Percentiles rank a stretch among this genome's conserved stretches.
phyloP scores from a whole-genome alignment of 2,797 vertebrate genomes.

The Acanthurus tractus region DNA sequence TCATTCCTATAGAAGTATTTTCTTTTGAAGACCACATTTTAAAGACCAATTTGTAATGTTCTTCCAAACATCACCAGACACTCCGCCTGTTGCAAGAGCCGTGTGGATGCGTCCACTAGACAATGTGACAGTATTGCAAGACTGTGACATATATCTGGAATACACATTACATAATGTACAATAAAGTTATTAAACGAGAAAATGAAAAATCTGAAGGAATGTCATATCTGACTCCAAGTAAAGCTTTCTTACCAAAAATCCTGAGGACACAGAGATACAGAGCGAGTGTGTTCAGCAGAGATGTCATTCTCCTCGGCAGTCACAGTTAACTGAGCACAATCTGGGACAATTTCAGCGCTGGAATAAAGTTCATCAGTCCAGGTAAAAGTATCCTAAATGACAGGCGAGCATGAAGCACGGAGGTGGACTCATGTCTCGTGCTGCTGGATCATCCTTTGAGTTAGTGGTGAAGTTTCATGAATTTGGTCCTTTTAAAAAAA shows the following conservation, averaged over 20 bases:
- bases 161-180: neutral
- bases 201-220: neutral
- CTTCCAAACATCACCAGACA: neutral
- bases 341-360: constrained; percentile 30
- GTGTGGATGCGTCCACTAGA: neutral
- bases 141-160: neutral
- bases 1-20: neutral
- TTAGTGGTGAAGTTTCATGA: neutral
- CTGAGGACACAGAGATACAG: constrained; percentile 60
- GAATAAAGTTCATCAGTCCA: constrained; percentile 55
- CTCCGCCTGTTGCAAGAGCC: neutral
- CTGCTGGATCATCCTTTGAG: constrained; percentile 38
- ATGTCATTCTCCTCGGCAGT: constrained; percentile 69
- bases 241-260: constrained; percentile 64
- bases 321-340: constrained; percentile 23
- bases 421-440: constrained; percentile 38
- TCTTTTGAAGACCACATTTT: neutral
- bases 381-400: constrained; percentile 37
- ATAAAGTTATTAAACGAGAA: neutral
- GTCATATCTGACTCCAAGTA: neutral
- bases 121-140: neutral
- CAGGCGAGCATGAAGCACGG: constrained; percentile 14
- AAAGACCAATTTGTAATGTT: neutral
- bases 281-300: constrained; percentile 48
- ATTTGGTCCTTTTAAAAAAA: constrained; percentile 21